These are phyloP conservation scores for Hylaeus volcanicus DNA, from an alignment of 1,140 invertebrate genomes.

Conservation along the genomic window DNA sequence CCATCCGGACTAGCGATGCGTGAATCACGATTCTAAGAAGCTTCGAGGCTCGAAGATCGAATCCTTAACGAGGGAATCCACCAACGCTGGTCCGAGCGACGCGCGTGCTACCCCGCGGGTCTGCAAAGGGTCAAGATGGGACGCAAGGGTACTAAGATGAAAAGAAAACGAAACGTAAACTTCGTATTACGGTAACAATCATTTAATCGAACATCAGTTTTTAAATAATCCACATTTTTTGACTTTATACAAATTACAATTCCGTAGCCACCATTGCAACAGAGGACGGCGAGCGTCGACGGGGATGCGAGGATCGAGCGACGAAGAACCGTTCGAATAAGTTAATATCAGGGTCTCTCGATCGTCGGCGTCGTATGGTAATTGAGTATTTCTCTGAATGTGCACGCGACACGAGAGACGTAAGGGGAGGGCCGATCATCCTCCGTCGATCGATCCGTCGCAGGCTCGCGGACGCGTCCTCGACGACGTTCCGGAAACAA, in stretches of 20 bases:
- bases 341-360: neutral
- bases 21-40: no score
- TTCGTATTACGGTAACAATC: conserved; percentile 74
- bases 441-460: conserved; percentile 58
- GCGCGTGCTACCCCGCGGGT: no score
- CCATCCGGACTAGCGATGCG: neutral
- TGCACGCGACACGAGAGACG: neutral
- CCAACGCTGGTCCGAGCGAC: no score
- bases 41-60: no score
- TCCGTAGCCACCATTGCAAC: conserved; percentile 43
- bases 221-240: conserved; percentile 73
- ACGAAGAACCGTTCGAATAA: conserved; percentile 29
- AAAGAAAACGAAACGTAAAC: conserved; percentile 55
- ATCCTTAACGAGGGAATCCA: no score
- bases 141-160: conserved; percentile 12
- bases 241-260: conserved; percentile 72
- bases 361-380: conserved; percentile 2
- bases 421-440: conserved; percentile 3
- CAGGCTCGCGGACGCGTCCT: conserved; percentile 49
- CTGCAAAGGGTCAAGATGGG: neutral
- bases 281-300: conserved; percentile 20
- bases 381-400: conserved; percentile 21
- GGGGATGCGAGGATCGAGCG: conserved; percentile 61
- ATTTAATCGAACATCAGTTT: conserved; percentile 76
- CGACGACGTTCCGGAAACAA: conserved; percentile 25